Base-by-base conservation (phyloP, 2,797 vertebrate genomes). In the Cheirogaleus major region DNA sequence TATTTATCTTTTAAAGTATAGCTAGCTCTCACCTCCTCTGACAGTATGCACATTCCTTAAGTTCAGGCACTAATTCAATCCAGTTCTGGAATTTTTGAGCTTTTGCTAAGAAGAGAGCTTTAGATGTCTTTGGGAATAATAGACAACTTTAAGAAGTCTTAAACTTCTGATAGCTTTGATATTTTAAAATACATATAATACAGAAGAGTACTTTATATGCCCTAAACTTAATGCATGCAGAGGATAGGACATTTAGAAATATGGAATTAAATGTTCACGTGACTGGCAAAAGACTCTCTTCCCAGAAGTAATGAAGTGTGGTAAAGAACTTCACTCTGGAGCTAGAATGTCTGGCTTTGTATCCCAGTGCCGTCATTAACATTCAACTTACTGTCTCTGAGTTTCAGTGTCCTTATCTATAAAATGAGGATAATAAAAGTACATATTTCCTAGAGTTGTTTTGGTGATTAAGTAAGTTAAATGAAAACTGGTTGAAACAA, bases 171-270 rank as follows among this genome's bases (percentile, higher is more conserved):
- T 86, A 92, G 35, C 59, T 78, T 96, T 87, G 38, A 5, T 82
- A 86, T 87, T 72, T 96, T 84, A 84, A 95, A 93, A 72, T 76
- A 73, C 41, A 70, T 65, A 14, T 93, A 72, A 83, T 67, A 72
- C 20, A 48, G 55, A 80, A 93, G 48, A 89, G 22, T 50, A 30
- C 50, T 89, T 69, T 79, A 67, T 22, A 78, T 61, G 4, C 67
- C 12, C 32, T 86, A 41, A 92, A 82, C 27, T 95, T 93, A 81
- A 75, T 88, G 27, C 35, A 70, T 17, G 14, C 45, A 91, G 52
- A 92, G 57, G 61, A 59, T 73, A 91, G 35, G 27, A 61, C 30
- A 70, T 82, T 92, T 96, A 76, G 79, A 95, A 92, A 84, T 89
- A 38, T 20, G 23, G 69, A 67, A 76, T 92, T 95, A 90, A 89